Evolutionary conservation across 2,888 invertebrate species (phyloP), one percentile per base, ranked within the genome.

Genomic region (Ellobium chinense): DNA sequence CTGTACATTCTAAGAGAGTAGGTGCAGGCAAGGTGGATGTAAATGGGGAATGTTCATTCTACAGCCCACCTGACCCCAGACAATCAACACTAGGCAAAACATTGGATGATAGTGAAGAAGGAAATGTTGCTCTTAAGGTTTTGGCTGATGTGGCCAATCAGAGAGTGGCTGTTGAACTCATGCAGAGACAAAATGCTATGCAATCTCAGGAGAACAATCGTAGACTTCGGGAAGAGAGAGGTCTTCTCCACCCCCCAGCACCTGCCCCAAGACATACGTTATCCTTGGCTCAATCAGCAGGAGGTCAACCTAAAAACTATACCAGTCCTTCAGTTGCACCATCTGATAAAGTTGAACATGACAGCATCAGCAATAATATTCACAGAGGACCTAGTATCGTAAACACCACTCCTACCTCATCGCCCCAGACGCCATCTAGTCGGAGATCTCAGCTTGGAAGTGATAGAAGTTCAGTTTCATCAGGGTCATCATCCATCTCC

Each of bases 121-220:
- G 87, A 58, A 89, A 89, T 70, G 85, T 91, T 68, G 90, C 90
- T 9, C 82, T 87, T 66, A 88, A 88, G 72, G 88, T 90, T n/a
- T 85, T 90, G 85, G 86, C 85, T 34, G 91, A 91, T 82, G 89
- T 90, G 27, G 88, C 88, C 31, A 83, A 78, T 21, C 85, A 90
- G 39, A 87, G 88, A 78, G 85, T 83, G 46, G 88, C 87, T 36
- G 84, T 91, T 14, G 90, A 91, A 76, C 79, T 84, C 12, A 85
- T 90, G 85, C 91, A 91, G 81, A 85, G 82, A 66, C 84, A 86
- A 31, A 90, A 87, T 76, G 81, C 88, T 60, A 82, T 88, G 1
- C 82, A 85, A 36, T 87, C 89, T 5, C 88, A 88, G 69, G 82
- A 85, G 56, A 85, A 85, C 12, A 82, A 85, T 1, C 76, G 78